A percentile compares a stretch with the other conserved stretches of the same genome.
Conservation (phyloP, 2,797 vertebrate species). For the Hipposideros larvatus region DNA sequence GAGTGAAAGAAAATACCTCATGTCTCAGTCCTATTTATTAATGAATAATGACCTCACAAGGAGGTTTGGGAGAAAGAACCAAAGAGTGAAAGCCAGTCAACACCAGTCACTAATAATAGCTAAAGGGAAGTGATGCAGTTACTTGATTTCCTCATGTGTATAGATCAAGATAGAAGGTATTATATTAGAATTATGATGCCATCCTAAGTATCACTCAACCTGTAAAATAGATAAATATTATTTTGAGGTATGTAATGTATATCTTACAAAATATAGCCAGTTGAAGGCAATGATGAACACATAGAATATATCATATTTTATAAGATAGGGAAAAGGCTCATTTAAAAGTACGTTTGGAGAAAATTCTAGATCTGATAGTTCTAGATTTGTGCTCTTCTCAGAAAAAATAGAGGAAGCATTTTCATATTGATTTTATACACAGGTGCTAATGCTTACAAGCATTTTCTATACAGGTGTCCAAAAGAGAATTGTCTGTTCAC, state of each 20-base stretch:
- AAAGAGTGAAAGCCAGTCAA: not conserved
- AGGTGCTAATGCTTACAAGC: not conserved
- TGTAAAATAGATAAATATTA: not conserved
- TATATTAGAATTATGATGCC: not conserved
- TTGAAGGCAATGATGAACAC: not conserved
- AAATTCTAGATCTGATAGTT: not conserved
- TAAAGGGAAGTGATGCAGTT: not conserved
- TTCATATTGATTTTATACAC: not conserved
- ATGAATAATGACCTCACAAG: not conserved
- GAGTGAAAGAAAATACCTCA: not conserved
- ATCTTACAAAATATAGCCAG: not conserved
- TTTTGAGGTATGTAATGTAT: not conserved
- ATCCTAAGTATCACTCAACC: not conserved
- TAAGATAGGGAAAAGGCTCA: not conserved
- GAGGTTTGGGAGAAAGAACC: not conserved
- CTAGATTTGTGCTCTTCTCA: not conserved
- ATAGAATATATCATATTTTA: not conserved
- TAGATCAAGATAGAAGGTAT: not conserved
- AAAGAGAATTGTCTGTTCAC: not conserved
- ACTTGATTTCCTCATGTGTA: not conserved
- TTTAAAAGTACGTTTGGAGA: not conserved
- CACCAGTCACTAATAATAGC: not conserved
- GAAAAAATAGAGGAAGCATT: not conserved
- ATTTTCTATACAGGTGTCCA: not conserved
- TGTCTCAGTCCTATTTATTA: not conserved